A percentile compares a stretch with the other conserved stretches of the same genome.
These are phyloP conservation scores for Tenthredo livida DNA, from an alignment of 2,888 invertebrate genomes.

Conservation along the genomic window DNA sequence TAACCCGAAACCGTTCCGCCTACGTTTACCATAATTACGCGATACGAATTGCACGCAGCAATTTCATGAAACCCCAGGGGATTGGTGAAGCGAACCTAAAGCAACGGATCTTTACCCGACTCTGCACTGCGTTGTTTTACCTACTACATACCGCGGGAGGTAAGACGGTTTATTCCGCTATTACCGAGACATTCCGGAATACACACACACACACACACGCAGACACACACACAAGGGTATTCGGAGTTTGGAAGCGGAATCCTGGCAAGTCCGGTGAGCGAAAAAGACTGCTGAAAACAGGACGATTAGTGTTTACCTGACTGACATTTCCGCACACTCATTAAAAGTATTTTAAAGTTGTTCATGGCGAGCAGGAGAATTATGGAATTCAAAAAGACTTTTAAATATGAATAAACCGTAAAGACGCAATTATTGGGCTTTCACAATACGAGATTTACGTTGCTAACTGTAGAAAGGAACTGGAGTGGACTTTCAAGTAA, in stretches of 20 bases:
- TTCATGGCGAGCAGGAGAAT: not conserved
- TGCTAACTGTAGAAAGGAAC: not conserved
- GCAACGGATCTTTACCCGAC: conserved; percentile 29
- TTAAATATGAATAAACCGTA: not conserved
- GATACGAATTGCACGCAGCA: conserved; percentile 52
- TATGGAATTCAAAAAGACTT: not conserved
- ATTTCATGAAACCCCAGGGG: conserved; percentile 42
- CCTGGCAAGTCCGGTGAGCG: not conserved
- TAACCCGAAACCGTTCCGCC: conserved; percentile 48
- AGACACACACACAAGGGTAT: no score
- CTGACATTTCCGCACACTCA: not conserved
- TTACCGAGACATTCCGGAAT: conserved; percentile 10
- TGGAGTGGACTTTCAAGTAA: not conserved
- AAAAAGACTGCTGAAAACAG: not conserved
- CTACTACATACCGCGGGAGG: not conserved
- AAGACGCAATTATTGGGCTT: not conserved
- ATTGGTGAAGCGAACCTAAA: conserved; percentile 34
- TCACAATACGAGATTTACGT: not conserved
- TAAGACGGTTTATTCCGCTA: conserved; percentile 21
- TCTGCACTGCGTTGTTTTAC: conserved; percentile 7
- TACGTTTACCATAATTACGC: conserved; percentile 54
- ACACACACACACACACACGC: not conserved
- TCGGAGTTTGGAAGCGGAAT: not conserved
- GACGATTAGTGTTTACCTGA: not conserved
- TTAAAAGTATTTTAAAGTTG: not conserved